A percentile compares a stretch with the other conserved stretches of the same genome.
Evolutionary conservation across 2,113 vertebrate species (phyloP).

Genomic region (Cepphus grylle): DNA sequence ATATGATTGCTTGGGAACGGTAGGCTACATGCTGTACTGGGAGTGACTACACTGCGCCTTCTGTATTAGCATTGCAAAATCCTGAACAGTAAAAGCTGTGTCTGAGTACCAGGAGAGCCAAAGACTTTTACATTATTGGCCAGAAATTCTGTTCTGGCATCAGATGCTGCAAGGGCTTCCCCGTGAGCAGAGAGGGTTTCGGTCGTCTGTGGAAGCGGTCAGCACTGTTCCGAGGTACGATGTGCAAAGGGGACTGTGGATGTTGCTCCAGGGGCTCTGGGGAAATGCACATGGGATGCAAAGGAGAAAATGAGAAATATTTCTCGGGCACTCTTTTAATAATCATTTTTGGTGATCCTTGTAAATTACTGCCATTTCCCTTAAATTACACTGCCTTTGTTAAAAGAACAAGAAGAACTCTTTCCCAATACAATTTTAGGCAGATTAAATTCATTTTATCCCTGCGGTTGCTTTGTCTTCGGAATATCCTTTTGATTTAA

Average conservation of each 20-base stretch:
- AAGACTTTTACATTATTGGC: neutral
- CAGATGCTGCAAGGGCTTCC: neutral
- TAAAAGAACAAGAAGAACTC: neutral
- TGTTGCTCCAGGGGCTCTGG: neutral
- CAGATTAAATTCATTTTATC: neutral
- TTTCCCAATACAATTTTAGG: neutral
- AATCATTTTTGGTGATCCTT: neutral
- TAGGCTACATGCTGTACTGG: neutral
- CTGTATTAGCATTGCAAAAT: neutral
- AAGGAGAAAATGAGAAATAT: neutral
- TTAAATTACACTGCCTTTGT: neutral
- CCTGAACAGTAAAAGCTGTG: neutral
- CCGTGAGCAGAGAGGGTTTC: neutral
- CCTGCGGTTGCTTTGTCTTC: neutral
- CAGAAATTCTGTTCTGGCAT: neutral
- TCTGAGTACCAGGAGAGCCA: neutral
- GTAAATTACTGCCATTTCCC: neutral
- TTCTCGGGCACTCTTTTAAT: neutral
- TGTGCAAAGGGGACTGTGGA: neutral
- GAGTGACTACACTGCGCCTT: neutral
- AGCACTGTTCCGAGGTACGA: neutral
- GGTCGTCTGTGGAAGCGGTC: accelerated
- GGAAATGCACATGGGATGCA: neutral
- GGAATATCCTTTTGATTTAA: neutral
- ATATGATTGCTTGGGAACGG: neutral